phyloP scores from a whole-genome alignment of 2,888 invertebrate genomes.

The Myathropa florea region DNA sequence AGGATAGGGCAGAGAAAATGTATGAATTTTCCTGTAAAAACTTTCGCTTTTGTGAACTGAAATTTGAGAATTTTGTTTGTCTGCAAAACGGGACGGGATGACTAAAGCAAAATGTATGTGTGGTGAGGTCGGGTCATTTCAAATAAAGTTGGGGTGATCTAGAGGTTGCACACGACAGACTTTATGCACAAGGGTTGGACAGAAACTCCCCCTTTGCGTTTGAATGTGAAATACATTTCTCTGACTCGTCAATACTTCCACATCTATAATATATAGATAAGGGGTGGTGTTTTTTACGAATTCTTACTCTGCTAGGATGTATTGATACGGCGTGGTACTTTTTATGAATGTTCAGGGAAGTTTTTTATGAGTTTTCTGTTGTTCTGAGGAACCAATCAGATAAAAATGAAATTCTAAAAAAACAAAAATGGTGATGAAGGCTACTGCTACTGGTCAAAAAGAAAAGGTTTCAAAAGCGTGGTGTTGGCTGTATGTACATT shows the following conservation, averaged over 20 bases:
- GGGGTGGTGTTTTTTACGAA: constrained; percentile 55
- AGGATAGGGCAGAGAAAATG: constrained; percentile 41
- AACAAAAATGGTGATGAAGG: constrained; percentile 9
- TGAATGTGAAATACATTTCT: constrained; percentile 49
- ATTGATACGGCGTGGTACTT: constrained; percentile 36
- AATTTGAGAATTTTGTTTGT: constrained; percentile 66
- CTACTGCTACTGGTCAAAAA: neutral
- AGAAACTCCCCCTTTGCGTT: constrained; percentile 40
- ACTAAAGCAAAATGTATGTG: constrained; percentile 10
- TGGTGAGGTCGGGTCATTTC: constrained; percentile 44
- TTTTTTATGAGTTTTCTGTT: constrained; percentile 57
- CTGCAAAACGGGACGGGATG: neutral
- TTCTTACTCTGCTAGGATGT: too few relatives aligned
- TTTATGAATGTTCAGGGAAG: constrained; percentile 56
- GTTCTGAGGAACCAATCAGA: constrained; percentile 40
- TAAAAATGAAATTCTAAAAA: neutral
- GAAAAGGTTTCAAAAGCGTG: neutral
- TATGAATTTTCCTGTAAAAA: constrained; percentile 38
- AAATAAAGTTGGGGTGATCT: constrained; percentile 46
- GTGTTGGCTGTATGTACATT: neutral
- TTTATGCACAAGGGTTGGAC: constrained; percentile 35
- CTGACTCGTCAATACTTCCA: constrained; percentile 58
- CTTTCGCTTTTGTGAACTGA: constrained; percentile 56
- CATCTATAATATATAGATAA: neutral
- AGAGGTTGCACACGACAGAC: constrained; percentile 57